Conservation (phyloP, 2,113 vertebrate species). For the Talpa occidentalis region DNA sequence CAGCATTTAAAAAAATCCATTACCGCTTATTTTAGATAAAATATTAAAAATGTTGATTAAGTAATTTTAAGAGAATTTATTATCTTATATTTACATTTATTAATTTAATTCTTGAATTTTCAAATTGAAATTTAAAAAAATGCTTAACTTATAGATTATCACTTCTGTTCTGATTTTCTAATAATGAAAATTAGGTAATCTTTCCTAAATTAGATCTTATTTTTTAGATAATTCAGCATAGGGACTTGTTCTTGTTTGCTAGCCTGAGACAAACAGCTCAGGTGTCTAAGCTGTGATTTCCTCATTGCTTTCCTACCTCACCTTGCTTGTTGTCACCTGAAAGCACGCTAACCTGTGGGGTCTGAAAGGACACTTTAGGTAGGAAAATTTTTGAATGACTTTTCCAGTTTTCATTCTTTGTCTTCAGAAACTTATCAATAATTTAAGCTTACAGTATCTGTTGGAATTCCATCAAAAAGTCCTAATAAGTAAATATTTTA, state of each 20-base stretch:
- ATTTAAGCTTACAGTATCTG: background rate
- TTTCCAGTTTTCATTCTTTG: background rate
- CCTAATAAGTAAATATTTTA: background rate
- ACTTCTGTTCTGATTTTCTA: background rate
- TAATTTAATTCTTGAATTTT: constrained; percentile 33
- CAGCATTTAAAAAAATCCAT: background rate
- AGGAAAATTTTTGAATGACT: background rate
- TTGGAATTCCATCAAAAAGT: background rate
- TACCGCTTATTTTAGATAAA: background rate
- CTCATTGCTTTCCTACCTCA: background rate
- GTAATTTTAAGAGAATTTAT: background rate
- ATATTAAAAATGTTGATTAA: constrained; percentile 7
- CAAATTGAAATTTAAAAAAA: background rate
- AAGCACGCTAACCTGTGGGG: background rate
- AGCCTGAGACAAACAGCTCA: background rate
- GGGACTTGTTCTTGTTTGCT: background rate
- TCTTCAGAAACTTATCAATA: background rate
- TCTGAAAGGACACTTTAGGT: background rate
- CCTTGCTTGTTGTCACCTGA: background rate
- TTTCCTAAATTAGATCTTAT: background rate
- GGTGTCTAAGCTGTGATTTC: background rate
- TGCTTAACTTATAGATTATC: background rate
- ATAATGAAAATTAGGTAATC: background rate
- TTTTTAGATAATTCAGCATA: background rate
- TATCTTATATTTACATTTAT: background rate